phyloP scores from a whole-genome alignment of 2,113 vertebrate species.

The Micronycteris hirsuta region DNA sequence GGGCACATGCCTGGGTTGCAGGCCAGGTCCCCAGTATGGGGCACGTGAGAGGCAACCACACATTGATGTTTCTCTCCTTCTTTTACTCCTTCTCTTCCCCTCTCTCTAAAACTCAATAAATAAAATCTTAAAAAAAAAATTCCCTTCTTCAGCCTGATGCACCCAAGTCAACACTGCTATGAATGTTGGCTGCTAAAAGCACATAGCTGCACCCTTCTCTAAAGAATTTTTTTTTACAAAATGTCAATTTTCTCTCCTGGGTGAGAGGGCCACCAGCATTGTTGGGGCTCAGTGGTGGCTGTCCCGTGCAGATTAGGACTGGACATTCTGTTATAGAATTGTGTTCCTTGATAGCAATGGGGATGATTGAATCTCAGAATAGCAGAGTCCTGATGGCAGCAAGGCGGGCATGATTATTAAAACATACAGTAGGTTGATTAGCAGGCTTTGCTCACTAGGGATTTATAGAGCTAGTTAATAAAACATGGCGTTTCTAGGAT shows the following conservation, averaged over 20 bases:
- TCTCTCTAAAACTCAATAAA: too few species aligned
- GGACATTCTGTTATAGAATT: background rate
- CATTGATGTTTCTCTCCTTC: too few species aligned
- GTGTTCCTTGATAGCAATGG: background rate
- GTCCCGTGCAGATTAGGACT: background rate
- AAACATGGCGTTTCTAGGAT: background rate
- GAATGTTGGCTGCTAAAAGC: background rate
- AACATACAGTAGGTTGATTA: background rate
- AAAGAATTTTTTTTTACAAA: background rate
- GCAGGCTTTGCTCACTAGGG: background rate
- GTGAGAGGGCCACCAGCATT: background rate
- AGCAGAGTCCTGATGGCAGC: background rate
- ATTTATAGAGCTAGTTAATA: background rate
- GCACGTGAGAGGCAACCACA: too few species aligned
- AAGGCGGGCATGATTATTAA: background rate
- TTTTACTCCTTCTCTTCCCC: too few species aligned
- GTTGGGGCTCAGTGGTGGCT: background rate
- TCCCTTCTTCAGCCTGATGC: background rate
- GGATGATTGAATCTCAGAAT: background rate
- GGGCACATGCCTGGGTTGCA: too few species aligned
- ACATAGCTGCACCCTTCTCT: background rate
- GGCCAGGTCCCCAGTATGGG: too few species aligned
- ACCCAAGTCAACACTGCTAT: background rate
- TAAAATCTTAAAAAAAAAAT: too few species aligned
- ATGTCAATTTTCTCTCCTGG: background rate